Percentiles rank a stretch among this genome's conserved stretches.
These are phyloP conservation scores for Phyto melanocephala DNA, from an alignment of 2,888 invertebrate species.

Conservation along the genomic window DNA sequence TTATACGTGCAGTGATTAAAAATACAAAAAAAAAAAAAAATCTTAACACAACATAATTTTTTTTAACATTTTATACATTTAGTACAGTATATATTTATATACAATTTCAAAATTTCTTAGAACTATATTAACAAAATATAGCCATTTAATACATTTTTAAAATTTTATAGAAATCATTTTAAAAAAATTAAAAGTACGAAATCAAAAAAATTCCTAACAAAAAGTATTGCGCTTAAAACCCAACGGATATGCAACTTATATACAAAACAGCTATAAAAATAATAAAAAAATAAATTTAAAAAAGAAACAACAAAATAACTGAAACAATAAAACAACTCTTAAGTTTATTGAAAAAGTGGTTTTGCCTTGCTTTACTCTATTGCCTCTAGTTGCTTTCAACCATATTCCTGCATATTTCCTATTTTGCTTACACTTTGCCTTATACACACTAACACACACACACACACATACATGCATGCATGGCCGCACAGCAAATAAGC, in stretches of 20 bases:
- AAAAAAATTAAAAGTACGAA: neutral
- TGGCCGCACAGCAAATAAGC: constrained; percentile 13
- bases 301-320: constrained; percentile 42
- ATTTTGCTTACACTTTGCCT: neutral
- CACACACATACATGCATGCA: neutral
- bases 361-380: constrained; percentile 13
- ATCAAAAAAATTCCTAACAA: constrained; percentile 30
- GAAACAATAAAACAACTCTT: constrained; percentile 53
- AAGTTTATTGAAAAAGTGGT: constrained; percentile 59
- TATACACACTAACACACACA: neutral
- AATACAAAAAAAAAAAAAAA: no score
- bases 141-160: neutral
- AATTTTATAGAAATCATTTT: neutral
- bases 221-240: constrained; percentile 49
- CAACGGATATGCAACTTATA: constrained; percentile 55
- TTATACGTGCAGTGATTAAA: no score
- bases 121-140: no score
- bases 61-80: no score
- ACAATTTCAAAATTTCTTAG: no score
- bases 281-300: constrained; percentile 34
- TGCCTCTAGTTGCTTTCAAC: constrained; percentile 30
- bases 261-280: constrained; percentile 58
- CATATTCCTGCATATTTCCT: neutral
- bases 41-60: no score
- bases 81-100: no score